Percentiles rank a stretch among this genome's conserved stretches.
Evolutionary conservation across 2,888 invertebrate species (phyloP).

Genomic region (Mythimna impura): DNA sequence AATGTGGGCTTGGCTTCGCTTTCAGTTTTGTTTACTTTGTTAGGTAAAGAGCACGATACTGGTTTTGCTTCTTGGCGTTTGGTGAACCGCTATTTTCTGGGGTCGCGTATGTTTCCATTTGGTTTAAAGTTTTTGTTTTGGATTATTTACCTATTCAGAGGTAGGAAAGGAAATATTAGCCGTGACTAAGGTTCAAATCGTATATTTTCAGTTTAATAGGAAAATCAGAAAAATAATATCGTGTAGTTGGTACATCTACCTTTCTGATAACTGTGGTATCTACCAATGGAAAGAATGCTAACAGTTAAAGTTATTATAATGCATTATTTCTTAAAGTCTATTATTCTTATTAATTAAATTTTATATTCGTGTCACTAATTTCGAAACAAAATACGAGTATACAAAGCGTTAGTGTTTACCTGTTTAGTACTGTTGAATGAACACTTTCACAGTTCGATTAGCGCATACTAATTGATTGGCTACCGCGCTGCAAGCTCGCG

Average conservation of each 20-base stretch:
- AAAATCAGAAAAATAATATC: not conserved
- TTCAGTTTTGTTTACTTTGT: slow-evolving; percentile 46
- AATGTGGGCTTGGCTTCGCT: slow-evolving; percentile 41
- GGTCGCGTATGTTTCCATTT: slow-evolving; percentile 13
- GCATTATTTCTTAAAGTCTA: not conserved
- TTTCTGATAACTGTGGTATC: too few relatives aligned
- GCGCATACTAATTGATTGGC: slow-evolving; percentile 22
- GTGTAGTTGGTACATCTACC: not conserved
- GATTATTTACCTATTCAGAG: not conserved
- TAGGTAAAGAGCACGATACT: slow-evolving; percentile 21
- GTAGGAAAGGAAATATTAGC: not conserved
- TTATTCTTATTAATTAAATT: not conserved
- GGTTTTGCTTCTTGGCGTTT: slow-evolving; percentile 5
- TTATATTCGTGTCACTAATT: slow-evolving; percentile 3
- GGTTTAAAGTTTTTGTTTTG: not conserved
- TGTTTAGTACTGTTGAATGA: slow-evolving; percentile 1
- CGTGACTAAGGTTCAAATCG: not conserved
- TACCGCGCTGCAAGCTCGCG: not conserved
- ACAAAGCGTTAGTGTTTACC: not conserved
- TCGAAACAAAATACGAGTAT: not conserved
- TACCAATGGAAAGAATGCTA: not conserved
- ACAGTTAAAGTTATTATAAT: not conserved
- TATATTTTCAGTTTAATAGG: not conserved
- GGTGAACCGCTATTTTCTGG: not conserved
- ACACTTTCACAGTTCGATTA: slow-evolving; percentile 14